phyloP scores from a whole-genome alignment of 2,113 vertebrate species.

The Chitala chitala region DNA sequence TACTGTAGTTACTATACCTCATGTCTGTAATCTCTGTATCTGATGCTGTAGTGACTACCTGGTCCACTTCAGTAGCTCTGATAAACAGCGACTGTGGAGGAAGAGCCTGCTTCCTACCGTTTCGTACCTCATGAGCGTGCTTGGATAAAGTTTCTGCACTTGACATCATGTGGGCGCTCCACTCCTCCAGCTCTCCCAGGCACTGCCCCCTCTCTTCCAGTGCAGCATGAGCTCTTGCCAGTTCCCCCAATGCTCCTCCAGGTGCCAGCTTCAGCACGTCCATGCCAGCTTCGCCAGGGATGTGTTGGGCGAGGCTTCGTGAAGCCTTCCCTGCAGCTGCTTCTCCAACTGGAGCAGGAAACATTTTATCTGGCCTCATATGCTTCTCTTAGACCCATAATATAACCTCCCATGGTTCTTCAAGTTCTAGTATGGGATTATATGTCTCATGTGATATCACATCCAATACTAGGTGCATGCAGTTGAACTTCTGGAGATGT shows the following conservation, averaged over 20 bases:
- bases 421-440: background rate
- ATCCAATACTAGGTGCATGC: too few relatives aligned
- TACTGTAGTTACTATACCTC: constrained; percentile 29
- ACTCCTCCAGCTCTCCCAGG: constrained; percentile 91
- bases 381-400: background rate
- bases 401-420: too few relatives aligned
- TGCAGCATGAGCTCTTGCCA: constrained; percentile 84
- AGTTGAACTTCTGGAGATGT: too few relatives aligned
- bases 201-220: constrained; percentile 92
- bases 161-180: constrained; percentile 90
- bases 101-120: too few relatives aligned
- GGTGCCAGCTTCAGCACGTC: constrained; percentile 86
- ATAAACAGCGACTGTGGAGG: too few relatives aligned
- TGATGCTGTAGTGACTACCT: too few relatives aligned
- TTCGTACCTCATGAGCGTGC: constrained; percentile 74
- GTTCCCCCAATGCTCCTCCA: constrained; percentile 78
- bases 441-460: too few relatives aligned
- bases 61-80: too few relatives aligned
- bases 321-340: constrained; percentile 89
- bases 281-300: constrained; percentile 80
- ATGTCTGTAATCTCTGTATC: too few relatives aligned
- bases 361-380: background rate
- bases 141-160: constrained; percentile 91
- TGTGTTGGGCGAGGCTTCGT: constrained; percentile 89
- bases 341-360: constrained; percentile 74